Conservation (phyloP, 2,113 vertebrate species). For the Carassius carassius region DNA sequence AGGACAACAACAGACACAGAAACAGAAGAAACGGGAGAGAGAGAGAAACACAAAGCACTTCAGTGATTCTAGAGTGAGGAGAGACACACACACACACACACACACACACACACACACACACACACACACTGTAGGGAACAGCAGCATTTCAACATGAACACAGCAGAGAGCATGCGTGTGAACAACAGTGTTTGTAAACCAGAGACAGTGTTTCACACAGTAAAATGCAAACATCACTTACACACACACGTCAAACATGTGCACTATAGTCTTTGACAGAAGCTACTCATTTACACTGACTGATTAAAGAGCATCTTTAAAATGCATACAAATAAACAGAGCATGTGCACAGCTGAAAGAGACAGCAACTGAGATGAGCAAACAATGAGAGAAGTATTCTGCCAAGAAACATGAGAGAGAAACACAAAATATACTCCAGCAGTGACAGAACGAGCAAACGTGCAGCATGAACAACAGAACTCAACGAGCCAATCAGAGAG, state of each 20-base stretch:
- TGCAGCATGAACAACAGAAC: not conserved
- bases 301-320: not conserved
- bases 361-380: not conserved
- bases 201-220: not conserved
- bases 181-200: not conserved
- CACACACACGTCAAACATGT: not conserved
- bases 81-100: conserved; percentile 16
- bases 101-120: conserved; percentile 13
- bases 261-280: not conserved
- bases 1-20: not conserved
- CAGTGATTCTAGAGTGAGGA: conserved; percentile 9
- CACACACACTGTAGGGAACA: not conserved
- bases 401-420: too few species aligned
- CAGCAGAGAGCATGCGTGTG: not conserved
- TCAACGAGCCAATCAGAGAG: not conserved
- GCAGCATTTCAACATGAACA: not conserved
- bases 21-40: not conserved
- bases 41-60: conserved; percentile 60
- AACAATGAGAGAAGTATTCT: not conserved
- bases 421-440: not conserved
- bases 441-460: not conserved
- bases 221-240: not conserved
- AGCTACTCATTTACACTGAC: not conserved
- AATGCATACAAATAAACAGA: not conserved
- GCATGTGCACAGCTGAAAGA: too few species aligned